Percentiles rank a stretch among this genome's conserved stretches.
phyloP scores from a whole-genome alignment of 1,140 invertebrate species.

The Pectinophora gossypiella region DNA sequence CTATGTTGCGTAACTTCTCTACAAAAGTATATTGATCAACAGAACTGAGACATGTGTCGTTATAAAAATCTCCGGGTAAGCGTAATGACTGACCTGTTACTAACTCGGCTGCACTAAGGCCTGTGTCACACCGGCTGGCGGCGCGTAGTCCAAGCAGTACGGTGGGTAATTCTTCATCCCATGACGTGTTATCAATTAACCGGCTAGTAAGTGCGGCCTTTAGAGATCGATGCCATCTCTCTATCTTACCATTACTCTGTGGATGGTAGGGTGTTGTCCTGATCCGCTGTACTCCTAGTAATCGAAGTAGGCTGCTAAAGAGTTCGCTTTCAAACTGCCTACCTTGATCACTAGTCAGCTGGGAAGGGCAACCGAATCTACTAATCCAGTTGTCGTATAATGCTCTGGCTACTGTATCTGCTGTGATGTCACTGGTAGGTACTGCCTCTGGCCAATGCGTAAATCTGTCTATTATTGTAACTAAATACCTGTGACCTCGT shows the following conservation, averaged over 20 bases:
- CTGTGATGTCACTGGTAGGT: conserved; percentile 53
- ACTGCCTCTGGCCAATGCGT: conserved; percentile 67
- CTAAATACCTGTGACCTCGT: conserved; percentile 40
- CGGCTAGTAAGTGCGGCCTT: conserved; percentile 46
- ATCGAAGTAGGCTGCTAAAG: conserved; percentile 24
- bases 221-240: conserved; percentile 53
- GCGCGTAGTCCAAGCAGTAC: conserved; percentile 38
- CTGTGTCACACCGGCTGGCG: too few relatives aligned
- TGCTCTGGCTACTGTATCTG: conserved; percentile 24
- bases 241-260: conserved; percentile 47
- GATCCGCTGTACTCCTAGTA: conserved; percentile 27
- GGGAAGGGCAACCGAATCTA: conserved; percentile 34
- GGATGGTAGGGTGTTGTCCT: conserved; percentile 56
- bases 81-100: neutral
- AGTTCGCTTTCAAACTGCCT: conserved; percentile 49
- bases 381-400: conserved; percentile 29
- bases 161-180: conserved; percentile 38
- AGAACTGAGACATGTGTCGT: too few relatives aligned
- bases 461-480: conserved; percentile 67
- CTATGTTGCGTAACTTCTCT: too few relatives aligned
- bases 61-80: neutral
- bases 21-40: too few relatives aligned
- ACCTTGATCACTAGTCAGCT: conserved; percentile 47
- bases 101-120: neutral
- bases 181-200: conserved; percentile 14